phyloP scores from a whole-genome alignment of 2,797 vertebrate genomes.

The Argentina silus region DNA sequence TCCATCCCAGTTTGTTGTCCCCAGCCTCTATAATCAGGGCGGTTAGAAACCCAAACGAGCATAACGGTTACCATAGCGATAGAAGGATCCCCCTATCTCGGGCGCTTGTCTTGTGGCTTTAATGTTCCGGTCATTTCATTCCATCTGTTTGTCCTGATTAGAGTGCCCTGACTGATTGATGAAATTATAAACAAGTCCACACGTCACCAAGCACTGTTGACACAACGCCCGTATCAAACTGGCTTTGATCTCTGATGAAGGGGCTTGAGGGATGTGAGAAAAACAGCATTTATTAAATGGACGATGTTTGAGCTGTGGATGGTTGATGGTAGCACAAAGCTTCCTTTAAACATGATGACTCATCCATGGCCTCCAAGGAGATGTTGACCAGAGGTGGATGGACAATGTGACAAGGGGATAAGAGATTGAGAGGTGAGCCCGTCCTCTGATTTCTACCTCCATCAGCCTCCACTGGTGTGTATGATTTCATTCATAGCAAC shows the following conservation, averaged over 20 bases:
- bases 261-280: background rate
- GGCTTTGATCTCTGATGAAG: background rate
- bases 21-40: constrained; percentile 59
- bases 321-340: background rate
- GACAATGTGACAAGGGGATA: background rate
- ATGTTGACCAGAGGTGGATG: background rate
- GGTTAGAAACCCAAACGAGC: constrained; percentile 63
- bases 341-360: no score
- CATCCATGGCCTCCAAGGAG: no score
- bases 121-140: constrained; percentile 61
- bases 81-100: constrained; percentile 43
- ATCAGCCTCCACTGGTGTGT: background rate
- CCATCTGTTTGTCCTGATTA: constrained; percentile 69
- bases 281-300: background rate
- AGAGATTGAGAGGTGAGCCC: no score
- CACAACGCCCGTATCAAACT: constrained; percentile 21
- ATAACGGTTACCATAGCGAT: constrained; percentile 70
- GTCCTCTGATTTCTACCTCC: no score
- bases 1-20: constrained; percentile 59
- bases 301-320: background rate
- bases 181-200: constrained; percentile 51
- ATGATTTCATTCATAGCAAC: background rate
- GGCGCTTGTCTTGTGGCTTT: constrained; percentile 42
- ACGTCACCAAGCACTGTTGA: constrained; percentile 23
- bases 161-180: constrained; percentile 49